Conservation (phyloP, 2,797 vertebrate species). For the Rhodeus uyekii region DNA sequence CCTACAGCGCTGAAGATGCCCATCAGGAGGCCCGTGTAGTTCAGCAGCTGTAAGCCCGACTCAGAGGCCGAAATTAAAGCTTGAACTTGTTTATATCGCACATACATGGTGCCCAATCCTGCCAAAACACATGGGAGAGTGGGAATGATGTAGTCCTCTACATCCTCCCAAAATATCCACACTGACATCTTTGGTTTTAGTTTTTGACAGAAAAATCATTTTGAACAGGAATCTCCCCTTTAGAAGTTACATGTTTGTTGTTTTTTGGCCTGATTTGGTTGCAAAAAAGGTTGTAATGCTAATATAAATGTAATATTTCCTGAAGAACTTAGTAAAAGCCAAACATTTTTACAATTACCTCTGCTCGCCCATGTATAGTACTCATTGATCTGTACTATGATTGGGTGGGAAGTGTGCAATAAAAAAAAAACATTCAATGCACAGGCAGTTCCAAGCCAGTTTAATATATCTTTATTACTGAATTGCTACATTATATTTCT, state of each 20-base stretch:
- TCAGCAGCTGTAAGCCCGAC: constrained; percentile 68
- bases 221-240: not conserved
- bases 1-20: constrained; percentile 79
- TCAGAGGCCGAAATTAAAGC: constrained; percentile 72
- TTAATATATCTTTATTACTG: too few species aligned
- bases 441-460: too few species aligned
- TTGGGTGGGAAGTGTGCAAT: too few species aligned
- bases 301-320: too few species aligned
- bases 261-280: not conserved
- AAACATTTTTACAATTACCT: not conserved
- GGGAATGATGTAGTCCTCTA: not conserved
- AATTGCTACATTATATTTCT: too few species aligned
- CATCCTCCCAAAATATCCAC: not conserved
- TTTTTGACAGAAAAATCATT: not conserved
- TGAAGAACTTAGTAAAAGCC: not conserved
- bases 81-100: constrained; percentile 82
- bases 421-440: too few species aligned
- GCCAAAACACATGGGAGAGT: constrained; percentile 18
- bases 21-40: constrained; percentile 71
- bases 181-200: not conserved
- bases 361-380: not conserved
- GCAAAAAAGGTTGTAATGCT: not conserved
- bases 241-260: not conserved
- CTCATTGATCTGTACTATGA: not conserved
- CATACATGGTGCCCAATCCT: constrained; percentile 80